Evolutionary conservation across 1,140 invertebrate genomes (phyloP), one percentile per base, ranked within the genome.

Genomic region (Akabosia matsudoensis): DNA sequence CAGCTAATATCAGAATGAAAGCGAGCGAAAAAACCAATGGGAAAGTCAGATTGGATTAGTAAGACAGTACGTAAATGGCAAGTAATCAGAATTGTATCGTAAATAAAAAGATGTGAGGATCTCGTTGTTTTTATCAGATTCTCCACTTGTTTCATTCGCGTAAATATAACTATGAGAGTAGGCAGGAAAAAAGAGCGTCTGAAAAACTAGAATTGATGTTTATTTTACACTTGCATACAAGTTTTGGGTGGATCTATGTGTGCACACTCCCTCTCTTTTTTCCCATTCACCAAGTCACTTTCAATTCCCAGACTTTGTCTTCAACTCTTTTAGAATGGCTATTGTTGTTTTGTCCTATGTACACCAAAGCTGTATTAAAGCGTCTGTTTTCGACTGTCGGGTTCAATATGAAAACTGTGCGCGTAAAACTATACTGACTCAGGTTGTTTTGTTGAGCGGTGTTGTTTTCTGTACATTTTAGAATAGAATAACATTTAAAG

Each of bases 221-320:
- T n/a, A n/a, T n/a, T n/a, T n/a, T n/a, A n/a, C n/a, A n/a, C n/a
- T n/a, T n/a, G n/a, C n/a, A n/a, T n/a, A n/a, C n/a, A n/a, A n/a
- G n/a, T n/a, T n/a, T n/a, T n/a, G n/a, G n/a, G n/a, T 7, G 37
- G 18, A 45, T 45, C 7, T 18, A 45, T 45, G 37, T 45, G 37
- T 45, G 18, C 18, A 45, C 7, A 45, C 37, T 7, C 37, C 37
- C 37, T 45, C 37, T 45, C 37, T 45, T 10, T 7, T 45, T 18
- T 45, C 37, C 54, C 24, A 4, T 61, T 61, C 54, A 7, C 54
- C 4, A 14, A 61, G 54, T 61, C 54, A 61, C 54, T 10, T 61
- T 22, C 54, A 61, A 61, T 61, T 61, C 54, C 24, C 54, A 61
- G 7, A 61, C 54, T 67, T 67, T 67, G 28, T 22, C 22, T 67